These are phyloP conservation scores for Cephus sareptanus DNA, from an alignment of 2,888 invertebrate species.

Conservation along the genomic window DNA sequence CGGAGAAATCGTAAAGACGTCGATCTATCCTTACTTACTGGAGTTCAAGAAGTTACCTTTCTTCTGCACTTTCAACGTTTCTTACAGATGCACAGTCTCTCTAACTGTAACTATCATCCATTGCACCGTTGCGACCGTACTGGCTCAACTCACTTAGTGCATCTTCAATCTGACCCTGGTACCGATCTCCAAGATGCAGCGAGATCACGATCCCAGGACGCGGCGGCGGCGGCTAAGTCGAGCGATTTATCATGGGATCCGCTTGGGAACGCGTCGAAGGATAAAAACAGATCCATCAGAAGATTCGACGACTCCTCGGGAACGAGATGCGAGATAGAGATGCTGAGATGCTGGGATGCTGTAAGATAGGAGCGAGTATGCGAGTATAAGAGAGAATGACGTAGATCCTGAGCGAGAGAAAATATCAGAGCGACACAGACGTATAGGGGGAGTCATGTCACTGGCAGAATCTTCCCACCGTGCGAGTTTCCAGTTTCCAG, in stretches of 20 bases:
- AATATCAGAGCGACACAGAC: neutral
- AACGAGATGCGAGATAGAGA: conserved; percentile 23
- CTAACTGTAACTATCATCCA: no score
- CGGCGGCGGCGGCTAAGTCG: conserved; percentile 30
- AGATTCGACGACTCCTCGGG: conserved; percentile 50
- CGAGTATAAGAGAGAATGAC: neutral
- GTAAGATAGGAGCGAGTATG: neutral
- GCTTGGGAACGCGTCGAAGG: conserved; percentile 40
- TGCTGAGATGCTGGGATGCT: conserved; percentile 22
- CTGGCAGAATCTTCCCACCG: conserved; percentile 37
- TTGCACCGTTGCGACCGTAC: no score
- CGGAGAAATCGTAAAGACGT: no score
- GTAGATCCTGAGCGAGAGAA: conserved; percentile 8
- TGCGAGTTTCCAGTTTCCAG: conserved; percentile 41
- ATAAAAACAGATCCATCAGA: conserved; percentile 56
- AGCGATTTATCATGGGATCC: conserved; percentile 48
- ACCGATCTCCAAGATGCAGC: conserved; percentile 10
- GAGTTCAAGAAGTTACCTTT: no score
- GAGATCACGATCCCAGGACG: conserved; percentile 36
- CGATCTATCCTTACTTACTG: no score
- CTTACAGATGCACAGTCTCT: no score
- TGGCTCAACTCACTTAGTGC: no score
- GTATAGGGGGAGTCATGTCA: conserved; percentile 12
- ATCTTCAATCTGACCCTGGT: no score
- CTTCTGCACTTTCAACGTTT: no score